phyloP scores from a whole-genome alignment of 2,888 invertebrate genomes.

The Seira ritae region DNA sequence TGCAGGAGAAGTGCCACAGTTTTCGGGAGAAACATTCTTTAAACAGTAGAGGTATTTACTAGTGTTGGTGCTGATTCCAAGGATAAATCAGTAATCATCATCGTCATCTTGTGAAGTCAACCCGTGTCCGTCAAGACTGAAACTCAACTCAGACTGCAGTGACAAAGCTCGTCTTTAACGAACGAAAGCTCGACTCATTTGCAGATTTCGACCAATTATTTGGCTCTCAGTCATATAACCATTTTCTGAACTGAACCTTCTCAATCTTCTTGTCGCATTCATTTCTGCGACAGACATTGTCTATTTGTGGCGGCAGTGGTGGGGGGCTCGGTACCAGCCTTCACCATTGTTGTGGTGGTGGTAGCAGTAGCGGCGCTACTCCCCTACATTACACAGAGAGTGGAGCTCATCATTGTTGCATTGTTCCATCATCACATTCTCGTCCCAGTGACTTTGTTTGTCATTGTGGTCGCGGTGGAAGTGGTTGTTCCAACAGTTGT shows the following conservation, averaged over 20 bases:
- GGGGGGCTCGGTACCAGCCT: slow-evolving; percentile 33
- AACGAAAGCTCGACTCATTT: not conserved
- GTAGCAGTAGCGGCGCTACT: slow-evolving; percentile 31
- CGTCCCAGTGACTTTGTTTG: slow-evolving; percentile 31
- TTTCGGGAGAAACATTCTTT: not conserved
- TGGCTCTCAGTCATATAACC: no score
- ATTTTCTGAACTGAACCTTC: not conserved
- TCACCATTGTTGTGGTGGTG: slow-evolving; percentile 51
- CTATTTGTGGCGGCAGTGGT: slow-evolving; percentile 50
- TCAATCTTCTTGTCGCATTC: not conserved
- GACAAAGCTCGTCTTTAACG: not conserved
- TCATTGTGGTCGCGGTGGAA: slow-evolving; percentile 52
- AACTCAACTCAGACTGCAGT: not conserved
- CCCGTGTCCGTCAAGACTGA: no score
- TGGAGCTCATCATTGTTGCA: slow-evolving; percentile 23
- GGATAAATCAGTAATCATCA: slow-evolving; percentile 48
- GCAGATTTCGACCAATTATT: not conserved
- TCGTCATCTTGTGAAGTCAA: not conserved
- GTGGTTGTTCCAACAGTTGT: slow-evolving; percentile 38
- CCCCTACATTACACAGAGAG: slow-evolving; percentile 18
- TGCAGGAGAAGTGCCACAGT: not conserved
- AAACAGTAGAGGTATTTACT: not conserved
- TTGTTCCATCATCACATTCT: slow-evolving; percentile 30
- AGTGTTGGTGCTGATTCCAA: slow-evolving; percentile 37
- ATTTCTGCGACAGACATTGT: not conserved